Conservation (phyloP, 2,797 vertebrate genomes). For the Myiotriccus ornatus region DNA sequence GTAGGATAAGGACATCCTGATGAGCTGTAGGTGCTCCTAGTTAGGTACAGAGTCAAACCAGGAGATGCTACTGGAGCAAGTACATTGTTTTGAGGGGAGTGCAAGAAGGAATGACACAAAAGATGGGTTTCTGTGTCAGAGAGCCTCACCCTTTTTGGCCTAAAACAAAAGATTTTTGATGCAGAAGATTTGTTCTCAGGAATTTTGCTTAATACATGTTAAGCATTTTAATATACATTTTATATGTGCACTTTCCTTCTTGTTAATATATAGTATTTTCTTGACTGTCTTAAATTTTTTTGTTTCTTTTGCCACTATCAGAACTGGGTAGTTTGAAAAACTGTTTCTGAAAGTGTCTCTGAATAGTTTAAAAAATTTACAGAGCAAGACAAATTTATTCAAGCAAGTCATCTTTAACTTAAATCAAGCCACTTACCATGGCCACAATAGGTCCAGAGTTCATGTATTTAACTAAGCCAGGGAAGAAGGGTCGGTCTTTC, state of each 20-base stretch:
- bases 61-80: fast-evolving
- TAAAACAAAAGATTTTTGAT: not conserved
- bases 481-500: slow-evolving; percentile 86
- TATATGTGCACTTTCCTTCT: not conserved
- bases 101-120: not conserved
- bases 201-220: not conserved
- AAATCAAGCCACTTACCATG: slow-evolving; percentile 79
- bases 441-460: slow-evolving; percentile 88
- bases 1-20: too few relatives aligned
- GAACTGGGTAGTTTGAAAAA: not conserved
- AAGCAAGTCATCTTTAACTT: not conserved
- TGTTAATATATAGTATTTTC: not conserved
- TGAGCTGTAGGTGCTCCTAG: fast-evolving
- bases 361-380: not conserved
- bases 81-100: fast-evolving
- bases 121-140: not conserved
- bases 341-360: not conserved
- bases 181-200: not conserved
- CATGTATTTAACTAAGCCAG: slow-evolving; percentile 88
- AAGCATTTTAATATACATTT: not conserved
- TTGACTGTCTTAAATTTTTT: not conserved
- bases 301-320: not conserved
- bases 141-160: not conserved
- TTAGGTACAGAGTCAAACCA: fast-evolving
- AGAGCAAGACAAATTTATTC: not conserved